Base-by-base conservation (phyloP, 2,888 invertebrate species). In the Cremastinae sp. region DNA sequence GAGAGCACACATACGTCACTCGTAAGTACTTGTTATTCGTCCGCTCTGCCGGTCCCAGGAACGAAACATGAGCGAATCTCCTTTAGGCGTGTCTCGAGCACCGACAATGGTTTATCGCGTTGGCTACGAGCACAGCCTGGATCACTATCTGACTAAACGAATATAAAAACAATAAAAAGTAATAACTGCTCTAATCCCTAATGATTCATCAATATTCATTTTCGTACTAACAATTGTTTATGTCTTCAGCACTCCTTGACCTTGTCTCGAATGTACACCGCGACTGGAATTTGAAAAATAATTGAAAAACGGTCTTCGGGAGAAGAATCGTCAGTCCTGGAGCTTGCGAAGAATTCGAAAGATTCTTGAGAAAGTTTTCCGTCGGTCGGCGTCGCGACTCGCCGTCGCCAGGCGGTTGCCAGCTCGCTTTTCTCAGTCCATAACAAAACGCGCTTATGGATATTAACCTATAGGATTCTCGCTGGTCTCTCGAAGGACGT, bases 391-490 rank as follows among this genome's bases (percentile, higher is more conserved):
- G 73, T 5, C 35, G 35, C 20, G 22, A 41, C 10, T 56, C 35
- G 68, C 68, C 73, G 76, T 69, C 73, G 76, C 73, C 41, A 64
- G 59, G 39, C 58, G 53, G 28, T 64, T 20, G 20, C 59, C 49
- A 37, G 18, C 28, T 5, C n/a, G 45, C 47, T 64, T 53, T 58
- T 72, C 72, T 49, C 62, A 62, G 18, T 43, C 35, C 22, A 18
- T 45, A 64, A 9, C 49, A 41, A 64, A 45, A 39, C 10, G 39
- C 22, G 18, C 28, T 39, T 35, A 58, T 47, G 47, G 55, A 18
- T 35, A 61, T 59, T 53, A 39, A 59, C 5, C 2, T 37, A 58
- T 39, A 49, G 43, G 51, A 64, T 64, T 66, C 41, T 61, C 61
- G n/a, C n/a, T 8, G 28, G 20, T 49, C 8, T 28, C 41, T 65